Evolutionary conservation across 2,797 vertebrate genomes (phyloP), one percentile per base, ranked within the genome.

Genomic region (Cetoscarus ocellatus): DNA sequence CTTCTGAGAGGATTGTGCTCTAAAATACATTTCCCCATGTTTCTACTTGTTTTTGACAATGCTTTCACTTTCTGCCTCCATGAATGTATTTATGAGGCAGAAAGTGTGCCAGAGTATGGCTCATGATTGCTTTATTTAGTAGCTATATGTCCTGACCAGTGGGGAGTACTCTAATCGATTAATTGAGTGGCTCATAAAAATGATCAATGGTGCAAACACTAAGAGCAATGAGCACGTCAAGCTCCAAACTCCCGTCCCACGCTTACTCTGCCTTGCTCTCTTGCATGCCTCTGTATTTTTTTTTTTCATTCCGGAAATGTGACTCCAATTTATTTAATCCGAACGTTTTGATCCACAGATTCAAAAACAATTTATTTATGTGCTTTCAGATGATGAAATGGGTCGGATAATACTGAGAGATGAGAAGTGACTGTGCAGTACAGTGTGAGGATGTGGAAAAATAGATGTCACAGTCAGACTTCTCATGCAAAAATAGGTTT

Each of bases 131-230:
- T 96, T 96, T 92, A 95, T 95, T 95, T 95, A 93, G 93, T 90
- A 92, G 92, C 95, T 91, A 79, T 95, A 94, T 91, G 91, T 94
- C 92, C 91, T 92, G 92, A 95, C 92, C 95, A 93, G 94, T 91
- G 92, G 94, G 94, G 95, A 96, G 94, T 95, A 92, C 95, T 93
- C 94, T 94, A 95, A 96, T 96, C 87, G 95, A 97, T 96, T 95
- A 90, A 94, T 91, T 92, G 95, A 96, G 95, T 95, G 93, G 92
- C 94, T 96, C 93, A 91, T 96, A 96, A 96, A 94, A 95, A 84
- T 96, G 96, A 96, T 96, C 91, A 95, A 96, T 95, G 94, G 92
- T 75, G 83, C 89, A 89, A 91, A 89, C 86, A 86, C 92, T 92
- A 81, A 90, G 89, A 93, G 90, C 85, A 93, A 88, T 77, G 87